A percentile compares a stretch with the other conserved stretches of the same genome.
phyloP scores from a whole-genome alignment of 2,888 invertebrate genomes.

The Automeris io region DNA sequence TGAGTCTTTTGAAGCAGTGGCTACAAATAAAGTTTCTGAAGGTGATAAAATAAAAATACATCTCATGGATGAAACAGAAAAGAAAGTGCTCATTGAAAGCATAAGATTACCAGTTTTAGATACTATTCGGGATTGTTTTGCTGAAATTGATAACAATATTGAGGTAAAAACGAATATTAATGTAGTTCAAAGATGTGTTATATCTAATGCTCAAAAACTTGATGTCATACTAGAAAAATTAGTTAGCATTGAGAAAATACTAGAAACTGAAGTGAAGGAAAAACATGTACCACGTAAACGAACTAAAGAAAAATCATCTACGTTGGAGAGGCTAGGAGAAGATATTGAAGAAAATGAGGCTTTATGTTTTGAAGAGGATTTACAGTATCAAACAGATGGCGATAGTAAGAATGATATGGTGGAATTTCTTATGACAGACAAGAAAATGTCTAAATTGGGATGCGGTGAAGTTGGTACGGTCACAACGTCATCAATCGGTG shows the following conservation, averaged over 20 bases:
- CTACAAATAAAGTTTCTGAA: constrained; percentile 37
- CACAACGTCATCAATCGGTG: constrained; percentile 20
- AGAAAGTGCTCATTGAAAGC: constrained; percentile 44
- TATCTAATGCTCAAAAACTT: constrained; percentile 39
- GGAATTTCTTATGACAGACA: constrained; percentile 16
- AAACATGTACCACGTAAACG: neutral
- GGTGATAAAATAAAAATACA: constrained; percentile 56
- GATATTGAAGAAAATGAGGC: constrained; percentile 40
- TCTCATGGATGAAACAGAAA: constrained; percentile 59
- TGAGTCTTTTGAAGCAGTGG: constrained; percentile 56
- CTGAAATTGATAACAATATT: constrained; percentile 32
- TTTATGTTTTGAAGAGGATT: constrained; percentile 45
- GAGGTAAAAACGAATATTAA: constrained; percentile 29
- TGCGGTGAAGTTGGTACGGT: constrained; percentile 34
- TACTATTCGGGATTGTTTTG: constrained; percentile 47
- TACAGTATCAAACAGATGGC: constrained; percentile 18
- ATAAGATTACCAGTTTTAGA: constrained; percentile 49
- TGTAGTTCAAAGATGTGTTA: constrained; percentile 33
- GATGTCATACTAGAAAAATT: constrained; percentile 47
- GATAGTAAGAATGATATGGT: constrained; percentile 24
- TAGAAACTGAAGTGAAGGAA: constrained; percentile 18
- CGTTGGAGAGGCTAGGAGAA: constrained; percentile 45
- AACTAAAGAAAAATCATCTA: constrained; percentile 30
- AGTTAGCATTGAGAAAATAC: constrained; percentile 41
- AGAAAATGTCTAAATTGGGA: constrained; percentile 19